These are phyloP conservation scores for Microcebus jonahi DNA, from an alignment of 2,113 vertebrate genomes.

Conservation along the genomic window DNA sequence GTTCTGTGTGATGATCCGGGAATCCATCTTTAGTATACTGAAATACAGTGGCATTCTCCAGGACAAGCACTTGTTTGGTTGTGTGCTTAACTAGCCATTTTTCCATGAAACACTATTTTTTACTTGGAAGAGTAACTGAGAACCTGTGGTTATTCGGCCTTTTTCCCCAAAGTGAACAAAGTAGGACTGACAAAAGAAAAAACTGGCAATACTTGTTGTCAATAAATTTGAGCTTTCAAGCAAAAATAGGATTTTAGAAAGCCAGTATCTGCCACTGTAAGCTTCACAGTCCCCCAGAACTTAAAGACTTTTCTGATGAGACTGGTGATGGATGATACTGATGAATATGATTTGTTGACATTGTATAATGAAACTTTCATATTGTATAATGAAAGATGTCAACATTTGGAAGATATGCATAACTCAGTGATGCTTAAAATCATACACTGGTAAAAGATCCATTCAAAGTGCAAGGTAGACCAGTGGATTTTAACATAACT, in stretches of 20 bases:
- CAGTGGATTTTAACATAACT: background rate
- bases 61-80: background rate
- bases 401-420: constrained; percentile 31
- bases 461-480: background rate
- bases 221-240: constrained; percentile 8
- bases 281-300: background rate
- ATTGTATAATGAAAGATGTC: constrained; percentile 13
- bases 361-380: background rate
- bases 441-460: background rate
- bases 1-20: background rate
- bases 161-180: background rate
- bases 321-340: background rate
- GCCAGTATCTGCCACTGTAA: background rate
- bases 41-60: background rate
- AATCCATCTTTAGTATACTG: background rate
- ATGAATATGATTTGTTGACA: background rate
- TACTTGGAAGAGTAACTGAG: constrained; percentile 7
- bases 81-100: background rate
- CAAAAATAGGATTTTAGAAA: constrained; percentile 8
- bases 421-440: constrained; percentile 15
- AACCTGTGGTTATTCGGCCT: background rate
- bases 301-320: background rate
- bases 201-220: background rate
- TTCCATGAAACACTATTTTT: background rate
- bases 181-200: background rate